A percentile compares a stretch with the other conserved stretches of the same genome.
Conservation (phyloP, 2,113 vertebrate species). For the Gadus chalcogrammus region DNA sequence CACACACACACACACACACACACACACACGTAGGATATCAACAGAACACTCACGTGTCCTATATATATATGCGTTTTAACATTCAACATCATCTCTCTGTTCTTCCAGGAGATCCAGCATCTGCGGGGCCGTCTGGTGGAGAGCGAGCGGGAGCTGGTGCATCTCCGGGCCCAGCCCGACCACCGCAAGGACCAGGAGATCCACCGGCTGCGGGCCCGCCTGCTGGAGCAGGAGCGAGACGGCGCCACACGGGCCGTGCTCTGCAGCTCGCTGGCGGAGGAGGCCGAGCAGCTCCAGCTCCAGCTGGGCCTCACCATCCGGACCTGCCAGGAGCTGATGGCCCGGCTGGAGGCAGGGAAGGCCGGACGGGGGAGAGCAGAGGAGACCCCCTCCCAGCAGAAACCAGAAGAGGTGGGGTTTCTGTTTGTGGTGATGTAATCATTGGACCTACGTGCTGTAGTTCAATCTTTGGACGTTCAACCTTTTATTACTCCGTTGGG, state of each 20-base stretch:
- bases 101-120: constrained; percentile 77
- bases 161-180: constrained; percentile 65
- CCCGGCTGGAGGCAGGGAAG: constrained; percentile 74
- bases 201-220: constrained; percentile 62
- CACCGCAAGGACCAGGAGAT: constrained; percentile 79
- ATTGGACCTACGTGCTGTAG: background rate
- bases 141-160: constrained; percentile 75
- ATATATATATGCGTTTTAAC: no score
- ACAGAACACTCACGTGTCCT: no score
- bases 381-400: constrained; percentile 42
- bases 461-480: no score
- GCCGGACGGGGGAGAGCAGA: constrained; percentile 20
- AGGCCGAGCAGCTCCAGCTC: constrained; percentile 80
- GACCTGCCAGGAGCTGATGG: constrained; percentile 88
- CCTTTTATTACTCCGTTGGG: no score
- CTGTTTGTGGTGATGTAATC: no score
- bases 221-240: constrained; percentile 75
- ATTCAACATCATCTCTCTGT: no score
- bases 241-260: constrained; percentile 79
- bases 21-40: no score
- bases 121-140: constrained; percentile 72
- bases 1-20: no score
- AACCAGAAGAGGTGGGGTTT: constrained; percentile 71
- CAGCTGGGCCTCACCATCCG: constrained; percentile 81
- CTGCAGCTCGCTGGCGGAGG: constrained; percentile 81